Conservation (phyloP, 2,797 vertebrate species). For the Sebastes dallii region DNA sequence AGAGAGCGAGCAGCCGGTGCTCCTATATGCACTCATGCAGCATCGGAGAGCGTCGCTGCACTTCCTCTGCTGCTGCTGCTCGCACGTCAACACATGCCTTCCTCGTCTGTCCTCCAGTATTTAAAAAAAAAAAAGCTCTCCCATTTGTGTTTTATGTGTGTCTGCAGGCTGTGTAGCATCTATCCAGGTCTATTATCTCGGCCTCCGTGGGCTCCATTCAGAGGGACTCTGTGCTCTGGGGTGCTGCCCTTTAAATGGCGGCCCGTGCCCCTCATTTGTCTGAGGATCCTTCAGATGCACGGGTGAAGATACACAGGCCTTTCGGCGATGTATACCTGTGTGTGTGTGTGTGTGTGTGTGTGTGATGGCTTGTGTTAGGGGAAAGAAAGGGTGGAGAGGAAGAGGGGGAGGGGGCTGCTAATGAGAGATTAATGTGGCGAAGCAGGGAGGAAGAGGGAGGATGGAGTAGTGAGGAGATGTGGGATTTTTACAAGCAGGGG, state of each 20-base stretch:
- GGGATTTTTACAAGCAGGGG: neutral
- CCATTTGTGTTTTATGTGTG: conserved; percentile 14
- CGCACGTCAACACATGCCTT: conserved; percentile 7
- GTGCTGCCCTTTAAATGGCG: conserved; percentile 60
- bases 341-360: neutral
- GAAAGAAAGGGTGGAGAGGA: conserved; percentile 24
- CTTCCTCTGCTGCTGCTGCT: conserved; percentile 12
- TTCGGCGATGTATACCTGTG: neutral
- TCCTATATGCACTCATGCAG: conserved; percentile 34
- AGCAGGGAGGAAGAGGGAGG: conserved; percentile 48
- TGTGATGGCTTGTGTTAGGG: conserved; percentile 35
- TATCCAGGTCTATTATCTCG: conserved; percentile 56
- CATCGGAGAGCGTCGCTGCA: neutral
- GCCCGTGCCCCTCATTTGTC: conserved; percentile 47
- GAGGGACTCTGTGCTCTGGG: conserved; percentile 35
- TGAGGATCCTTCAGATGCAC: conserved; percentile 39
- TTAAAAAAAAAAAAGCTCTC: neutral
- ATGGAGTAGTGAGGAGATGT: conserved; percentile 18
- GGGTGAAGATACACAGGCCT: conserved; percentile 32
- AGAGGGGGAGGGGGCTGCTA: conserved; percentile 23
- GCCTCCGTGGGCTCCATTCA: conserved; percentile 41
- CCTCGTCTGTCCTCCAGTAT: conserved; percentile 14
- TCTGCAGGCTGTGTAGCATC: conserved; percentile 21
- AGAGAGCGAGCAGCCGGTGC: conserved; percentile 43
- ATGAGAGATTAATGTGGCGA: conserved; percentile 72